Evolutionary conservation across 2,113 vertebrate species (phyloP).

Genomic region (Edolisoma coerulescens): DNA sequence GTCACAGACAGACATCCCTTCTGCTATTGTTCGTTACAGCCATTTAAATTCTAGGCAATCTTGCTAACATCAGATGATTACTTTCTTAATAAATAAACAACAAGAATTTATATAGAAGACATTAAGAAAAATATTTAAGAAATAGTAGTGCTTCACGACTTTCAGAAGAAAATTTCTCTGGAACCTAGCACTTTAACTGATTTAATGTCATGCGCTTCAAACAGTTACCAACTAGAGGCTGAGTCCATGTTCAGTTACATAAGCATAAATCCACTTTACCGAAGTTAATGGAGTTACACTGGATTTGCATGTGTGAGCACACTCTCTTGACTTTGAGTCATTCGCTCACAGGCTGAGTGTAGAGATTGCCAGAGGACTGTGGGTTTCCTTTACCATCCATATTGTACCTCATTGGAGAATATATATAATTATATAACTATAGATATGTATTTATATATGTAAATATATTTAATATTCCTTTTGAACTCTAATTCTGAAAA

Average conservation of each 20-base stretch:
- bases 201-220: neutral
- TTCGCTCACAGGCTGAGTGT: neutral
- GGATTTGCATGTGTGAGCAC: neutral
- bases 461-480: neutral
- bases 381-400: neutral
- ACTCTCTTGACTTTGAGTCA: neutral
- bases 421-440: neutral
- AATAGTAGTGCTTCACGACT: neutral
- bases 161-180: neutral
- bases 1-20: slow-evolving; percentile 15
- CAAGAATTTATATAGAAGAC: neutral
- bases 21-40: neutral
- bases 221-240: neutral
- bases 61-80: neutral
- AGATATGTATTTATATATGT: neutral
- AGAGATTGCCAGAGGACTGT: neutral
- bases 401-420: neutral
- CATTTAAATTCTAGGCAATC: neutral
- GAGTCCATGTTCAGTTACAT: neutral
- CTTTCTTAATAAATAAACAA: neutral
- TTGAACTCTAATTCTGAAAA: neutral
- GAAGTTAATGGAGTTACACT: neutral
- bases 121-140: neutral
- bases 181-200: neutral
- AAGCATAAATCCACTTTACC: neutral